phyloP scores from a whole-genome alignment of 2,797 vertebrate species.

The Hybognathus amarus region DNA sequence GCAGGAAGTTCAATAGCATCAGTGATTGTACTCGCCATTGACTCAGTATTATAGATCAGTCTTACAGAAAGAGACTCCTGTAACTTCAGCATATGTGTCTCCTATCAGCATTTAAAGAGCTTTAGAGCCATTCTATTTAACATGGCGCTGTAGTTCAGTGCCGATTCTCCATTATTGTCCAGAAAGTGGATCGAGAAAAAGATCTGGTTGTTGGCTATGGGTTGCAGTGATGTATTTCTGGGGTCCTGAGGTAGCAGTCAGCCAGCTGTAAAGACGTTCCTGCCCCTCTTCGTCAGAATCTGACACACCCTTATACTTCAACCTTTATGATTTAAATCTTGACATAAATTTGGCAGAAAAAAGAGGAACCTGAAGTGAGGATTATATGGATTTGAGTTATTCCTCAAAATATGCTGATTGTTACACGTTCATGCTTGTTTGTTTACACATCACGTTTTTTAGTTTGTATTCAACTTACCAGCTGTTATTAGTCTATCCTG shows the following conservation, averaged over 20 bases:
- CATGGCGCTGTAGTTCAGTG: neutral
- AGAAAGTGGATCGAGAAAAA: neutral
- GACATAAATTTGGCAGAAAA: neutral
- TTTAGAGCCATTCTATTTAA: neutral
- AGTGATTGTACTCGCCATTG: neutral
- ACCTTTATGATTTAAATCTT: neutral
- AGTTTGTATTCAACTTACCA: conserved; percentile 4
- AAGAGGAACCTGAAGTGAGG: neutral
- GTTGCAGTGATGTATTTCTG: neutral
- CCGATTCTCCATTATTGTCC: neutral
- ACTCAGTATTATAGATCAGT: conserved; percentile 23
- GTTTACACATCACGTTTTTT: neutral
- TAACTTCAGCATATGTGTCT: neutral
- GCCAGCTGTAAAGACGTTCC: conserved; percentile 47
- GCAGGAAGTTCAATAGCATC: neutral
- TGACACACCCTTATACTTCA: neutral
- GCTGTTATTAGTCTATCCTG: neutral
- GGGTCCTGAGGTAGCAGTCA: conserved; percentile 37
- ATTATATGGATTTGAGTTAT: neutral
- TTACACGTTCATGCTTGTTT: neutral
- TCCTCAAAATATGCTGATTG: conserved; percentile 3
- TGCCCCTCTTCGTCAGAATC: neutral
- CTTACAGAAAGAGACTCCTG: neutral
- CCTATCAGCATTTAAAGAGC: neutral
- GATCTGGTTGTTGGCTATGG: neutral